Base-by-base conservation (phyloP, 1,140 invertebrate species). In the Gerris buenoi region DNA sequence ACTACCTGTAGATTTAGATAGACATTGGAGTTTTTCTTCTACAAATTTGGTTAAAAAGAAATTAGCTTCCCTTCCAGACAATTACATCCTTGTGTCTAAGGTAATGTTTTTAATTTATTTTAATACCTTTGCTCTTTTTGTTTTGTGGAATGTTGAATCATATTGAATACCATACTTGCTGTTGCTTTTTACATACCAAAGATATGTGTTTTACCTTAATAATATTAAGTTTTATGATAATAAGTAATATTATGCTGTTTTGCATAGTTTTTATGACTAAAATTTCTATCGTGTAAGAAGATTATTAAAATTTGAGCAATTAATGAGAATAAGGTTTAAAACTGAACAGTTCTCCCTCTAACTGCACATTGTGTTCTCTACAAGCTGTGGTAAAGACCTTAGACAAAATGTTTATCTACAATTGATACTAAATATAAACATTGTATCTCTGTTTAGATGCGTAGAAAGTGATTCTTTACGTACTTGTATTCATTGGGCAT, bases 1-100 rank as follows among this genome's bases (percentile, higher is more conserved):
- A 5, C 65, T 56, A 13, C 65, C 65, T 25, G 65, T 66, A n/a
- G 65, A 66, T 61, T 62, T 56, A 27, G 65, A 66, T 33, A 66
- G 15, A 25, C 13, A 27, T 14, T 66, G 65, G 65, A 66, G 65
- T n/a, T 61, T 23, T 27, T 57, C 58, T 23, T n/a, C 27, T 14
- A 28, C 27, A 10, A 22, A 18, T 15, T 57, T 25, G 15, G 23
- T 65, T 25, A 46, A 58, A 57, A 65, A 58, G 25, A 65, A 29
- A 33, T 25, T 60, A 10, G 23, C 3, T 5, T 15, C 58, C 23
- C 58, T 15, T 3, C 22, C 58, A 5, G 15, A 15, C 2, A 26
- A 63, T 25, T 63, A 27, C 22, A 15, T 26, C 27, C 27, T 26
- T 25, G 62, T 63, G 2, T 10, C 62, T 18, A 63, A 27, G 22